Evolutionary conservation across 2,797 vertebrate genomes (phyloP).

Genomic region (Enteromius trimaculatus): DNA sequence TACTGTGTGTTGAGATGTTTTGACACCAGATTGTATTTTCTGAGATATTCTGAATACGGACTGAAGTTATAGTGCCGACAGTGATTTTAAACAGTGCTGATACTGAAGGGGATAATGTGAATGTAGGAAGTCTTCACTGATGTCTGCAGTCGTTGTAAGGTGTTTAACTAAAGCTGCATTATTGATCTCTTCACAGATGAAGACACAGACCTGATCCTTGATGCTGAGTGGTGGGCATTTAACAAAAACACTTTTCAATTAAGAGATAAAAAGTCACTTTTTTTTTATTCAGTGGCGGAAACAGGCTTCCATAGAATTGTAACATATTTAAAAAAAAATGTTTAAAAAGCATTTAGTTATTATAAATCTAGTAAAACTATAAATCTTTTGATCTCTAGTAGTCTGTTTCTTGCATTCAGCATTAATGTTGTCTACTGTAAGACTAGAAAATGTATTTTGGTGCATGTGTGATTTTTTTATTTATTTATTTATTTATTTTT

Average conservation of each 20-base stretch:
- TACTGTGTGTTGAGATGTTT: not conserved
- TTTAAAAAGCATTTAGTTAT: no score
- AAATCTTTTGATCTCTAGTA: no score
- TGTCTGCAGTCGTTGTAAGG: not conserved
- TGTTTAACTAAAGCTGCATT: not conserved
- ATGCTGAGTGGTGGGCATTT: not conserved
- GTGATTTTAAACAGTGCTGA: not conserved
- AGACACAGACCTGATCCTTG: not conserved
- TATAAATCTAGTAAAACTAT: no score
- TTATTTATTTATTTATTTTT: no score
- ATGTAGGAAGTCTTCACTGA: not conserved
- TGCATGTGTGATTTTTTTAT: not conserved
- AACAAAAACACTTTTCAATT: not conserved
- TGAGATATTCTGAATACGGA: not conserved
- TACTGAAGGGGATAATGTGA: not conserved
- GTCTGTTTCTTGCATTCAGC: no score
- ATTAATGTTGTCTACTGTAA: no score
- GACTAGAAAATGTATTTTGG: no score
- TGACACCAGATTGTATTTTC: not conserved
- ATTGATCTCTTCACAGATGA: not conserved
- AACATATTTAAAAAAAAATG: no score
- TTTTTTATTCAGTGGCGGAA: no score
- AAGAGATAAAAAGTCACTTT: no score
- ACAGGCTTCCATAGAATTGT: no score
- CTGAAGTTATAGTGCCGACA: not conserved